Conservation (phyloP, 2,888 invertebrate genomes). For the Gymnocheta viridis region DNA sequence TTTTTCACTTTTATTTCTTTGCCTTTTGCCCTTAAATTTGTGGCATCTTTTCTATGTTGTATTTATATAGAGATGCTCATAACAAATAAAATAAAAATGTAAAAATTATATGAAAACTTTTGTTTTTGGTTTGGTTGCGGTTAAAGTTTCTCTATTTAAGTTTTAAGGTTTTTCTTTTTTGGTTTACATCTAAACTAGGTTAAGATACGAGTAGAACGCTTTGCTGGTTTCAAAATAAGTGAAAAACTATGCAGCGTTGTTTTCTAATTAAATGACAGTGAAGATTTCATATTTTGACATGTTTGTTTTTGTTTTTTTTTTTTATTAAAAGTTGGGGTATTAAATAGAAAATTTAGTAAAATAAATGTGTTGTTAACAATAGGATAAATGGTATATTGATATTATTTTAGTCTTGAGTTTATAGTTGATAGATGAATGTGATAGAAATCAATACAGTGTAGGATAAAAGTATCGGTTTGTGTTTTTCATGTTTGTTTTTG, state of each 20-base stretch:
- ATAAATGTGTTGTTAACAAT: neutral
- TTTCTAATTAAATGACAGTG: slow-evolving; percentile 49
- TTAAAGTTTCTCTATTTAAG: slow-evolving; percentile 50
- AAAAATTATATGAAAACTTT: slow-evolving; percentile 29
- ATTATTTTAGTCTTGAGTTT: neutral
- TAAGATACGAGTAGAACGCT: slow-evolving; percentile 35
- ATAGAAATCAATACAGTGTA: too few species aligned
- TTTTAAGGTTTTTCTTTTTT: slow-evolving; percentile 14
- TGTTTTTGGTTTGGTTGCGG: slow-evolving; percentile 29
- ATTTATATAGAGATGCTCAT: slow-evolving; percentile 18
- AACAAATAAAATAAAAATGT: neutral
- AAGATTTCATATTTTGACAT: slow-evolving; percentile 43
- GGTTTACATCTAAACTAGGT: slow-evolving; percentile 33
- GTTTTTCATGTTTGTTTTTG: too few species aligned
- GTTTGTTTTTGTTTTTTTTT: slow-evolving; percentile 6
- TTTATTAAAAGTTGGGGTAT: neutral
- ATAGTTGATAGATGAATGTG: too few species aligned
- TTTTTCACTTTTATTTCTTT: slow-evolving; percentile 9
- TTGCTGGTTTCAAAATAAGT: neutral
- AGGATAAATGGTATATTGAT: neutral
- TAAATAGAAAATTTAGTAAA: neutral
- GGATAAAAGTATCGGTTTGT: too few species aligned
- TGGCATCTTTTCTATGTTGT: slow-evolving; percentile 41
- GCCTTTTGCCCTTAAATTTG: slow-evolving; percentile 42
- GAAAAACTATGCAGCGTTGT: neutral